Percentiles rank a stretch among this genome's conserved stretches.
These are phyloP conservation scores for Melanaphis sacchari DNA, from an alignment of 1,140 invertebrate species.

Conservation along the genomic window DNA sequence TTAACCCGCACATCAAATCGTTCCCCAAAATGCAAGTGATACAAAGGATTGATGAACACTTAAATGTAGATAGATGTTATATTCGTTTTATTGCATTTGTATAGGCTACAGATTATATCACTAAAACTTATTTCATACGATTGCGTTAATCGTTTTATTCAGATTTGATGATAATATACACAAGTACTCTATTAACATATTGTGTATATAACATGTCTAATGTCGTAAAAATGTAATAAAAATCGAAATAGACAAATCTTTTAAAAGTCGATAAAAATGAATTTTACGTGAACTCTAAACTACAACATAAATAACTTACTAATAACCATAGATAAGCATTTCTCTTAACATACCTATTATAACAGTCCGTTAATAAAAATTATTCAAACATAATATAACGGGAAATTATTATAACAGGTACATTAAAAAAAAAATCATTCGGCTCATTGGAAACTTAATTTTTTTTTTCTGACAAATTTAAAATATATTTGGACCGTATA, in stretches of 20 bases:
- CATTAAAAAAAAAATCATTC: not conserved
- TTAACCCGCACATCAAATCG: constrained; percentile 1
- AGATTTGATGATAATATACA: not conserved
- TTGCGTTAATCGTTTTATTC: constrained; percentile 1
- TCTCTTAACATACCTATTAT: not conserved
- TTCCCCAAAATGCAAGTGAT: not conserved
- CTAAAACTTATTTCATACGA: not conserved
- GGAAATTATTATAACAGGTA: not conserved
- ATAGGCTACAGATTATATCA: not conserved
- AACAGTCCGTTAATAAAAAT: not conserved
- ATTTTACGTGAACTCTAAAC: not conserved
- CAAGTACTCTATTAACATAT: not conserved
- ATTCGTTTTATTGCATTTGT: not conserved
- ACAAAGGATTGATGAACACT: not conserved
- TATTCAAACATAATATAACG: not conserved
- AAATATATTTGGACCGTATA: not conserved
- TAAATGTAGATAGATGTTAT: not conserved
- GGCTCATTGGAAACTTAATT: not conserved
- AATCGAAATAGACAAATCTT: constrained; percentile 27
- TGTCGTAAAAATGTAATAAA: constrained; percentile 14
- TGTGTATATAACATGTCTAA: not conserved
- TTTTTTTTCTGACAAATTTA: not conserved
- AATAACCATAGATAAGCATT: not conserved
- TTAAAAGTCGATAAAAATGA: constrained; percentile 13
- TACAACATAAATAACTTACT: not conserved